phyloP scores from a whole-genome alignment of 2,888 invertebrate species.

The Anoplius nigerrimus region DNA sequence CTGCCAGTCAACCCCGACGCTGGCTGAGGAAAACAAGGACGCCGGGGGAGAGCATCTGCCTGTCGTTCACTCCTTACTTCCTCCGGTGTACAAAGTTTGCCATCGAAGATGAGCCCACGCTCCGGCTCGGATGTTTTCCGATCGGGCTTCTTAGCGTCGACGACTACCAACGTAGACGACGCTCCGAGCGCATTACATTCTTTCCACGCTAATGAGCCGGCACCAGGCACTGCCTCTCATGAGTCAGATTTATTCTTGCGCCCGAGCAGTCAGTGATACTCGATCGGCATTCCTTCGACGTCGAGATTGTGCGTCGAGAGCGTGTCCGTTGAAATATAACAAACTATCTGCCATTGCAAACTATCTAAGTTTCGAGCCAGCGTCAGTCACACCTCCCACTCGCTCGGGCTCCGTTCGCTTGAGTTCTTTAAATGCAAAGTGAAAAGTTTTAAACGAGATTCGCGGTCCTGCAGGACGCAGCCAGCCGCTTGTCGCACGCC shows the following conservation, averaged over 20 bases:
- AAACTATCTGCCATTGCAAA: background rate
- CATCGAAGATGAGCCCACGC: too few species aligned
- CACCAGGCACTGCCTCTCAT: too few species aligned
- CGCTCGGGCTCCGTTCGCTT: too few species aligned
- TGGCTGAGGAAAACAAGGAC: background rate
- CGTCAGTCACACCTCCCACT: background rate
- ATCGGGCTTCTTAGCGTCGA: too few species aligned
- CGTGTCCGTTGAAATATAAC: background rate
- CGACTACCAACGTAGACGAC: too few species aligned
- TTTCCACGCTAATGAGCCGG: too few species aligned
- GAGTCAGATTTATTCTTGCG: too few species aligned
- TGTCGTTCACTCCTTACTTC: too few species aligned
- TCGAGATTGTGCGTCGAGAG: conserved; percentile 6
- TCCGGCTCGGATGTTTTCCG: too few species aligned
- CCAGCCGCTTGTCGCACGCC: conserved; percentile 21
- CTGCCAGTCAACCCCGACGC: conserved; percentile 22
- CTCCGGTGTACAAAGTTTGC: too few species aligned
- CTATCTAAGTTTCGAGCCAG: conserved; percentile 4
- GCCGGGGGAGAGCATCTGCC: background rate
- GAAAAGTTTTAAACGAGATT: conserved; percentile 58
- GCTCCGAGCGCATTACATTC: too few species aligned
- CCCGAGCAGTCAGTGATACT: too few species aligned
- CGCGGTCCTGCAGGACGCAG: conserved; percentile 34
- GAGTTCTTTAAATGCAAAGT: conserved; percentile 10
- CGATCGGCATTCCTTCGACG: conserved; percentile 12